Base-by-base conservation (phyloP, 2,888 invertebrate species). In the Merodon equestris region DNA sequence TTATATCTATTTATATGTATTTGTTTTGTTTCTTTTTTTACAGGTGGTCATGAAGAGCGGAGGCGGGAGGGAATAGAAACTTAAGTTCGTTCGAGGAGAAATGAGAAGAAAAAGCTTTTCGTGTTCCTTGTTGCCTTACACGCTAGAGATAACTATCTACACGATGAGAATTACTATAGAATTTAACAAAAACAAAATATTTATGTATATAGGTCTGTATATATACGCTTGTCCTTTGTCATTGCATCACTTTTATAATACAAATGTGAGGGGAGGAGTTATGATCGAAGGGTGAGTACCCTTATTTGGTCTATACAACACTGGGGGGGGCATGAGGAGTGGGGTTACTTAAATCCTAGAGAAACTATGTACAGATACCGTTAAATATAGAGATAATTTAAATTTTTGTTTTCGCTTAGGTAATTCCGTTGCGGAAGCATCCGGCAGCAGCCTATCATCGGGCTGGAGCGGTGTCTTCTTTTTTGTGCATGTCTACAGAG, bases 401-500 rank as follows among this genome's bases (percentile, higher is more conserved):
- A 63, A 40, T 19, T 56, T 56, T 66, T 60, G 27, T 50, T 36
- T 51, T 58, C 34, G 64, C 64, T 68, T 79, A 17, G 19, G 40
- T 58, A 4, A 27, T 27, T 4, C 27, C 27, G 27, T 7, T 27
- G 7, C 3, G 27, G 7, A 27, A 27, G 7, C 7, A 4, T 4
- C 27, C 27, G 7, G 56, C 60, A 36, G 60, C 50, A 71, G 50
- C 60, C 79, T 84, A 84, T 85, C 85, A 85, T 85, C 85, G 85
- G 60, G 83, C 81, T 61, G 83, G 82, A 60, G 83, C 75, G 67
- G 81, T 79, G 81, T 85, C 84, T 66, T 84, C 84, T 75, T 85
- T 85, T 83, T 85, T 85, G 82, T 84, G 85, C 82, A 84, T 79
- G 76, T 85, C 85, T 48, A 84, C 83, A 63, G 84, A 83, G 51